Evolutionary conservation across 2,888 invertebrate genomes (phyloP).

Genomic region (Hydrotaea cyrtoneurina): DNA sequence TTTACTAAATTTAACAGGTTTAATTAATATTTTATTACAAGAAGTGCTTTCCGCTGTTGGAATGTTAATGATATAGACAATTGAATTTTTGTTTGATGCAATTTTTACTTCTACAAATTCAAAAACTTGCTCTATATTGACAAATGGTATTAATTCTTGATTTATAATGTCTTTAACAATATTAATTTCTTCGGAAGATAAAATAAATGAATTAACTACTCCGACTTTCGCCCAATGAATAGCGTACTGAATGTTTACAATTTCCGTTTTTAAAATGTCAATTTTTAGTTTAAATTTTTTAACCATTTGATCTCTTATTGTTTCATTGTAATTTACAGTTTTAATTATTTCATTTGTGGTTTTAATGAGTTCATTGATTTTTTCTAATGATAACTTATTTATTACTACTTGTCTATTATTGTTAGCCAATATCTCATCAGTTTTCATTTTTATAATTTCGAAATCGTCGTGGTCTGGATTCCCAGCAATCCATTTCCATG

Average conservation of each 20-base stretch:
- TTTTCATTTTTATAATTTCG: constrained; percentile 9
- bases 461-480: constrained; percentile 3
- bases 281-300: background rate
- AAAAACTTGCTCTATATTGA: background rate
- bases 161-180: constrained; percentile 6
- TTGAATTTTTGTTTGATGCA: background rate
- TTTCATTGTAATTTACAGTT: constrained; percentile 1
- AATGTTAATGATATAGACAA: constrained; percentile 6
- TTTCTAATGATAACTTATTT: background rate
- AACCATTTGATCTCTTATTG: background rate
- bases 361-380: background rate
- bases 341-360: background rate
- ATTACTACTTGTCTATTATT: constrained; percentile 10
- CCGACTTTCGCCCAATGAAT: constrained; percentile 14
- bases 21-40: background rate
- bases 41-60: background rate
- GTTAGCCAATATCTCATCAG: background rate
- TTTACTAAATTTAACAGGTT: constrained; percentile 7
- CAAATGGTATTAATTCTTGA: background rate
- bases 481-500: constrained; percentile 21
- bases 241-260: constrained; percentile 16
- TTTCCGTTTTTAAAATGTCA: background rate
- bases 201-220: background rate
- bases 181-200: constrained; percentile 1
- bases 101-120: constrained; percentile 23